phyloP scores from a whole-genome alignment of 2,797 vertebrate genomes.

The Neopelma chrysocephalum region DNA sequence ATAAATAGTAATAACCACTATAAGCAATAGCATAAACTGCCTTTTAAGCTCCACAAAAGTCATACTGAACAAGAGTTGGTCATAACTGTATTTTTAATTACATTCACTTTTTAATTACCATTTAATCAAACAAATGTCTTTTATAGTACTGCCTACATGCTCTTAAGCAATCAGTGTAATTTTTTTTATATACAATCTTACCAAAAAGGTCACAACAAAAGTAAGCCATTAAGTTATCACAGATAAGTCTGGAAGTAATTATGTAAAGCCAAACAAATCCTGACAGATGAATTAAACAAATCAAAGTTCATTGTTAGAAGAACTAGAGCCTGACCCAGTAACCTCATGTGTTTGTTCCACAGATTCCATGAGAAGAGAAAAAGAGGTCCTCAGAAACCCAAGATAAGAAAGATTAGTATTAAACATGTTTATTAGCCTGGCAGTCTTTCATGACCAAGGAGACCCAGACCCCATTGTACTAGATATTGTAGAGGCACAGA shows the following conservation, averaged over 20 bases:
- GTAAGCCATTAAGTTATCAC: constrained; percentile 66
- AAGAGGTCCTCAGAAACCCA: constrained; percentile 27
- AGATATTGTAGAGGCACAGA: background rate
- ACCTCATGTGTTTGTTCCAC: constrained; percentile 50
- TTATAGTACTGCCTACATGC: constrained; percentile 45
- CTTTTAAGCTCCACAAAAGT: background rate
- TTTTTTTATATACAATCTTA: constrained; percentile 43
- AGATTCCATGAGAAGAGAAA: constrained; percentile 45
- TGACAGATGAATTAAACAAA: constrained; percentile 70
- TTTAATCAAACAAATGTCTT: constrained; percentile 49
- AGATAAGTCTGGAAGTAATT: constrained; percentile 71
- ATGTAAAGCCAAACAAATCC: constrained; percentile 65
- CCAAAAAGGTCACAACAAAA: constrained; percentile 57
- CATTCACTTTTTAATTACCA: constrained; percentile 32
- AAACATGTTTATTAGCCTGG: constrained; percentile 23
- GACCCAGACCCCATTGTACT: background rate
- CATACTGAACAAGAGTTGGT: background rate
- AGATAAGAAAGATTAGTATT: constrained; percentile 46
- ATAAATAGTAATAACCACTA: background rate
- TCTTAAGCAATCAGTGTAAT: constrained; percentile 9
- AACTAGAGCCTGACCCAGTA: constrained; percentile 49
- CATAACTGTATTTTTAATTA: constrained; percentile 39
- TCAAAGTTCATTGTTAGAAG: constrained; percentile 61
- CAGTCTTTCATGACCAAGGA: background rate
- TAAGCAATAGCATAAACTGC: background rate